Base-by-base conservation (phyloP, 2,888 invertebrate genomes). In the Amorpha juglandis region DNA sequence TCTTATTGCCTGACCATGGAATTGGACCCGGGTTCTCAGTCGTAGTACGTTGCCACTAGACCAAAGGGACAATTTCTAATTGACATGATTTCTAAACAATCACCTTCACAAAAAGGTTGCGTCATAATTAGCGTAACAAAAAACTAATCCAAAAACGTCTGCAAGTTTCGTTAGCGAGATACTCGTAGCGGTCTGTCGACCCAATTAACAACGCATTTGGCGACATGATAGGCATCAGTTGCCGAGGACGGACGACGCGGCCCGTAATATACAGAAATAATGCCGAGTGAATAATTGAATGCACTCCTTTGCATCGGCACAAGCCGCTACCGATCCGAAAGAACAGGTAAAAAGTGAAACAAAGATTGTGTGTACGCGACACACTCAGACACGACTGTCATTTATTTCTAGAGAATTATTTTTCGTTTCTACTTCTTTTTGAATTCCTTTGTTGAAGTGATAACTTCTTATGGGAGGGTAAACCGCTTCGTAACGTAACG, bases 281-380 rank as follows among this genome's bases (percentile, higher is more conserved):
- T 80, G 78, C 73, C 69, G 67, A 77, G 78, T 80, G 79, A 85
- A 88, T 87, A 87, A 90, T 88, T 87, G 87, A 83, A 83, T 76
- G 78, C 79, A 80, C 76, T 76, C 81, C 86, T 89, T 90, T 90
- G 86, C 80, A 66, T 66, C 66, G 52, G 62, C 64, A 53, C 77
- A 67, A 77, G 86, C 86, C 88, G 87, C 87, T 83, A 81, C 89
- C 86, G 84, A 90, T 88, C 86, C 84, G 81, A 73, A 52, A 76
- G 73, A 64, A 73, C 50, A 75, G 72, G 64, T 74, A 79, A 83
- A 82, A 84, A 79, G 72, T 70, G 69, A 72, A 77, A 78, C 72
- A 74, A 69, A 76, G 75, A 75, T 74, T 74, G 74, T 69, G 69
- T 58, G 73, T 6, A 4, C 27, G 78, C 14, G 78, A 55, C 68